Conservation (phyloP, 2,113 vertebrate genomes). For the Pipa parva region DNA sequence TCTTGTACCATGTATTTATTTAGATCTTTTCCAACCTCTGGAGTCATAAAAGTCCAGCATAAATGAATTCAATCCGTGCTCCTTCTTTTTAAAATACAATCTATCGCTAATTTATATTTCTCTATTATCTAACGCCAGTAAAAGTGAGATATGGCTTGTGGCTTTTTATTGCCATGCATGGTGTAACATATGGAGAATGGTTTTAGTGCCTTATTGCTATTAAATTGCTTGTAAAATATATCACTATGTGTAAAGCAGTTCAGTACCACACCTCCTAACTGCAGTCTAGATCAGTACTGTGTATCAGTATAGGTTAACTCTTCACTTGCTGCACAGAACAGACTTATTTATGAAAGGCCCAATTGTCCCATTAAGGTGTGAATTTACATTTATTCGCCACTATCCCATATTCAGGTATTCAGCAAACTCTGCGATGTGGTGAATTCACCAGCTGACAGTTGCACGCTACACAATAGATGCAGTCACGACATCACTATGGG, state of each 20-base stretch:
- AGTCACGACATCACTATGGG: no score
- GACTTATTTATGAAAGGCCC: no score
- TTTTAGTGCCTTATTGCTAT: constrained; percentile 11
- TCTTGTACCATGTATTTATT: no score
- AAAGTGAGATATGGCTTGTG: not conserved
- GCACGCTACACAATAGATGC: no score
- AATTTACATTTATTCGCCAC: no score
- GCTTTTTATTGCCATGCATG: constrained; percentile 18
- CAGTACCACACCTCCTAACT: not conserved
- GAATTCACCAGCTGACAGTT: no score
- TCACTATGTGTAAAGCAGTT: not conserved
- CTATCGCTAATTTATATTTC: constrained; percentile 16
- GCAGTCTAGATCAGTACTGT: not conserved
- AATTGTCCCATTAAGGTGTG: no score
- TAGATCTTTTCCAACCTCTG: no score
- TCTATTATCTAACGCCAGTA: constrained; percentile 18
- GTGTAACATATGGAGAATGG: constrained; percentile 10
- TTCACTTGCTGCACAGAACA: no score
- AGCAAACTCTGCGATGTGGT: no score
- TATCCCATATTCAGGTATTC: no score
- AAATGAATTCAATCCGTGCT: not conserved
- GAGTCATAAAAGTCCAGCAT: constrained; percentile 8
- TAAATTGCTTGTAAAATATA: not conserved
- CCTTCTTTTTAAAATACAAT: not conserved
- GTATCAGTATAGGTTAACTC: no score